Evolutionary conservation across 2,888 invertebrate genomes (phyloP).

Genomic region (Tortricodes alternella): DNA sequence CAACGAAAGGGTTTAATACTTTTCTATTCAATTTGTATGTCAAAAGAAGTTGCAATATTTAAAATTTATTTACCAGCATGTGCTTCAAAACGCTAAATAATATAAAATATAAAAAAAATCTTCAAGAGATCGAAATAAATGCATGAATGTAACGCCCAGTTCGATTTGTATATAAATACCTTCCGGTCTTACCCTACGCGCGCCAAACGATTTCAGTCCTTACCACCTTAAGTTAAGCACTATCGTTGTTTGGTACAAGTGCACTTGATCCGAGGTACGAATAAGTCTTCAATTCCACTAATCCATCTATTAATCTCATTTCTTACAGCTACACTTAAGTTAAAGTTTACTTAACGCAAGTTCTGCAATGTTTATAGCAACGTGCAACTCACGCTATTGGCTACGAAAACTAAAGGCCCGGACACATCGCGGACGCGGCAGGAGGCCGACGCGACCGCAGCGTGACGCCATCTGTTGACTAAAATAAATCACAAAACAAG

Average conservation of each 20-base stretch:
- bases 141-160: conserved; percentile 18
- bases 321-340: background rate
- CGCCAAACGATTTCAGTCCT: conserved; percentile 18
- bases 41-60: no score
- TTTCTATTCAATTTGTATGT: no score
- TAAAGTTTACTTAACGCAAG: background rate
- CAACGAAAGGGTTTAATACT: no score
- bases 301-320: conserved; percentile 3
- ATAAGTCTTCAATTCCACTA: conserved; percentile 10
- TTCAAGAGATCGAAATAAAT: conserved; percentile 34
- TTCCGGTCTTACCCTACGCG: conserved; percentile 6
- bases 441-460: no score
- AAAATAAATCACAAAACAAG: no score
- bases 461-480: no score
- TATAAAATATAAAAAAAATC: background rate
- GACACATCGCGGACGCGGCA: no score
- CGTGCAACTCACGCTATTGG: no score
- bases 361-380: background rate
- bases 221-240: conserved; percentile 39
- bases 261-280: conserved; percentile 41
- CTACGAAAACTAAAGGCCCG: no score
- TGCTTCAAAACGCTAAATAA: background rate
- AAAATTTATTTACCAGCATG: background rate
- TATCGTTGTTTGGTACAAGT: conserved; percentile 53
- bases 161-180: conserved; percentile 5